Evolutionary conservation across 2,113 vertebrate species (phyloP).

Genomic region (Tragelaphus imberbis): DNA sequence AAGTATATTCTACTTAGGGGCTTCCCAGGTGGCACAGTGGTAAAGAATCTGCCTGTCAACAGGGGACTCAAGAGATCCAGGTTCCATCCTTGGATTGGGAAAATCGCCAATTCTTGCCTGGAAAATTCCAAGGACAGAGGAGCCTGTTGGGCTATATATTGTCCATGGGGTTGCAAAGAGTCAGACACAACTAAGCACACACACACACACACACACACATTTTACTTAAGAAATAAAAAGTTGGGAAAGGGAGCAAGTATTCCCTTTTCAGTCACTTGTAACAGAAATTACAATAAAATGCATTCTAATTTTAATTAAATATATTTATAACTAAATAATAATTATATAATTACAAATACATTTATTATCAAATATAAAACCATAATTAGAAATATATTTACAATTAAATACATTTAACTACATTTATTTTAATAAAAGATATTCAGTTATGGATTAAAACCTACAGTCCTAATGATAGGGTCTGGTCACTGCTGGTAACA

Average conservation of each 20-base stretch:
- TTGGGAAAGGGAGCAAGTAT: not conserved
- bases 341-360: not conserved
- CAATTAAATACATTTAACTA: not conserved
- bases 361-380: not conserved
- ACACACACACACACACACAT: not conserved
- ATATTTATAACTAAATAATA: not conserved
- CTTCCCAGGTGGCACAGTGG: not conserved
- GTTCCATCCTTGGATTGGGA: not conserved
- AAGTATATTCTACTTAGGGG: not conserved
- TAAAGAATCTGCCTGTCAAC: not conserved
- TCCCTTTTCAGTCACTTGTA: not conserved
- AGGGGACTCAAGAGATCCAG: not conserved
- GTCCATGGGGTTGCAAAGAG: not conserved
- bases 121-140: not conserved
- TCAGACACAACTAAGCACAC: not conserved
- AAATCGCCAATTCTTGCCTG: not conserved
- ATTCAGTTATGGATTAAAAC: not conserved
- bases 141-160: not conserved
- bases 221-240: not conserved
- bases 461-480: not conserved
- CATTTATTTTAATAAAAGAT: not conserved
- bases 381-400: not conserved
- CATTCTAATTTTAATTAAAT: slow-evolving; percentile 2
- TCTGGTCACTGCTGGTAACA: not conserved
- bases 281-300: not conserved